phyloP scores from a whole-genome alignment of 2,797 vertebrate genomes.

The Sebastes miniatus region DNA sequence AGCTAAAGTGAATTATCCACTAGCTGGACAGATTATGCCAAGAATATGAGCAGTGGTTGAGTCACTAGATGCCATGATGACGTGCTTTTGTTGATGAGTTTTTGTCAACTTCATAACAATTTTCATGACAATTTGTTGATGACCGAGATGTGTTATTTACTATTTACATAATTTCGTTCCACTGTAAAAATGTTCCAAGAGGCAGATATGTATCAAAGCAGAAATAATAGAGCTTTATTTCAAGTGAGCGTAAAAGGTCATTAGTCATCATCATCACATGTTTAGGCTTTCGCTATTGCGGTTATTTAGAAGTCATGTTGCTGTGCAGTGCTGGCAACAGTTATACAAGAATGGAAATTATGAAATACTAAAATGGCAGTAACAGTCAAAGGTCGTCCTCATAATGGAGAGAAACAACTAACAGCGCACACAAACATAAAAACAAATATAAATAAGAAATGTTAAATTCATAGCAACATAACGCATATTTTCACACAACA shows the following conservation, averaged over 20 bases:
- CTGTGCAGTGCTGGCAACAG: constrained; percentile 30
- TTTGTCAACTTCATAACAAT: not conserved
- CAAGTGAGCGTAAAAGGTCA: constrained; percentile 63
- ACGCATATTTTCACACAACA: constrained; percentile 45
- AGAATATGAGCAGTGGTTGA: constrained; percentile 18
- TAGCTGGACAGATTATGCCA: constrained; percentile 13
- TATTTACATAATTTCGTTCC: not conserved
- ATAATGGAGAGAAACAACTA: constrained; percentile 33
- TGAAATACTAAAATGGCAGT: constrained; percentile 50
- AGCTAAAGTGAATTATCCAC: constrained; percentile 25
- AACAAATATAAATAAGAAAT: constrained; percentile 78
- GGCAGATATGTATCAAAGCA: constrained; percentile 52
- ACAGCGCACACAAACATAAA: constrained; percentile 48
- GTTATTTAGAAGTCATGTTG: constrained; percentile 48
- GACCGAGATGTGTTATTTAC: not conserved
- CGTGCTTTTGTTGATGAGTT: not conserved
- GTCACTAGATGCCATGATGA: constrained; percentile 4
- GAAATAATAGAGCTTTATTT: constrained; percentile 81
- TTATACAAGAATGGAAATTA: constrained; percentile 47
- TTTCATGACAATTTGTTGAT: not conserved
- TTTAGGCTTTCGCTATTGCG: constrained; percentile 50
- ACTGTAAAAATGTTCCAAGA: constrained; percentile 11
- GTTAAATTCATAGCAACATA: constrained; percentile 53
- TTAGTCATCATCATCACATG: constrained; percentile 69
- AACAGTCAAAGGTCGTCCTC: constrained; percentile 40